Evolutionary conservation across 2,888 invertebrate species (phyloP).

Genomic region (Mythimna ferrago): DNA sequence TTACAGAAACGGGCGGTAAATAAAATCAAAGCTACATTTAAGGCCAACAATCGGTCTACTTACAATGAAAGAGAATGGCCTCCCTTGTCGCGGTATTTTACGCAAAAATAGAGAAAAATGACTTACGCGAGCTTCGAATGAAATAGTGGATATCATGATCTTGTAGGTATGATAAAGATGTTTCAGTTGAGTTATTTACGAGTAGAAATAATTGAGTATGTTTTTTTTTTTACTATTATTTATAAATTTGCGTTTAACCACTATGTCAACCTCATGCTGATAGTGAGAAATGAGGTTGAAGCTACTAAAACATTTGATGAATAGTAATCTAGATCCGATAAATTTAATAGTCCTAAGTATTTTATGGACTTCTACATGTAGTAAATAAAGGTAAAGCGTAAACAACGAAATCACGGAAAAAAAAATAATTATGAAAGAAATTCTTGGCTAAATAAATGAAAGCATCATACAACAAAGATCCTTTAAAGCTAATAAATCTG

Average conservation of each 20-base stretch:
- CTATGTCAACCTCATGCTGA: too few species aligned
- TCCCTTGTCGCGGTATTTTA: conserved; percentile 64
- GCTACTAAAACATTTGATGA: too few species aligned
- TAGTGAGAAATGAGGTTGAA: too few species aligned
- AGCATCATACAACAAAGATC: background rate
- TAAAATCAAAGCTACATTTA: conserved; percentile 73
- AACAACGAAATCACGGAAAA: background rate
- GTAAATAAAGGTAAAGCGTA: background rate
- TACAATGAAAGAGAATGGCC: conserved; percentile 74
- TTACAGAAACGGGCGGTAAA: conserved; percentile 67
- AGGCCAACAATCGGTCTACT: conserved; percentile 77
- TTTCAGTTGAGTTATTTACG: background rate
- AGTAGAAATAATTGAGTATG: too few species aligned
- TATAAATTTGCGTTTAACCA: background rate
- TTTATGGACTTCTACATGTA: background rate
- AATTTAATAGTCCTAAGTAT: too few species aligned
- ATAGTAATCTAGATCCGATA: too few species aligned
- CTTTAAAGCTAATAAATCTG: background rate
- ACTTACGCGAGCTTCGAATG: conserved; percentile 9
- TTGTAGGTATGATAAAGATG: conserved; percentile 4
- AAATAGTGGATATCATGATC: conserved; percentile 13
- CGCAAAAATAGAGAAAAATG: conserved; percentile 71
- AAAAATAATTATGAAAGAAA: background rate
- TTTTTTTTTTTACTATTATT: background rate
- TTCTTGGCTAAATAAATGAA: background rate